phyloP scores from a whole-genome alignment of 1,140 invertebrate genomes.

The Chironomus striatipennis region DNA sequence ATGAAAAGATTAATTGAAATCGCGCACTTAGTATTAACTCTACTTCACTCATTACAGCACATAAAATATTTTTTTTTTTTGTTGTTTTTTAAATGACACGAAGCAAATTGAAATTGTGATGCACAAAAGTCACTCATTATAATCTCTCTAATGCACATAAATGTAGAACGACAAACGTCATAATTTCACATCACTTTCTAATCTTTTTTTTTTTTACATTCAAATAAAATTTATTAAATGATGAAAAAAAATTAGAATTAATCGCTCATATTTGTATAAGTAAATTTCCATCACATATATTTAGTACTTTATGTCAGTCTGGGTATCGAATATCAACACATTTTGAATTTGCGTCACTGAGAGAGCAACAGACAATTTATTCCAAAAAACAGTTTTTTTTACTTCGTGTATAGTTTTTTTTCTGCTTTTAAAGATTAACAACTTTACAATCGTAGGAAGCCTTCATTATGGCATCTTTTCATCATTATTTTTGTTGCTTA shows the following conservation, averaged over 20 bases:
- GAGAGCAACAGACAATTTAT: conserved; percentile 15
- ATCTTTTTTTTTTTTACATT: too few species aligned
- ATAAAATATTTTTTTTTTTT: too few species aligned
- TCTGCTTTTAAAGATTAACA: background rate
- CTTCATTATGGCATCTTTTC: background rate
- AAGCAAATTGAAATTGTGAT: too few species aligned
- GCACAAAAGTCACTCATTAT: too few species aligned
- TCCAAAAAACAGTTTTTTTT: background rate
- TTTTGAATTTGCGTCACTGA: conserved; percentile 20
- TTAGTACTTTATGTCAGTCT: background rate
- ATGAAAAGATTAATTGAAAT: background rate
- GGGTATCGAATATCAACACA: background rate
- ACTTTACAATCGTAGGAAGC: background rate
- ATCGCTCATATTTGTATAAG: background rate
- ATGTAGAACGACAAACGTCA: too few species aligned
- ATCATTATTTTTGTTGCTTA: background rate
- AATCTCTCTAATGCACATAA: too few species aligned
- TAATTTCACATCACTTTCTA: too few species aligned
- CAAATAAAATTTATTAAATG: too few species aligned
- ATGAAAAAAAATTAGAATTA: too few species aligned
- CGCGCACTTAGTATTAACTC: background rate
- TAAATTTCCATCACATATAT: background rate
- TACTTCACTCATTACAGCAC: background rate
- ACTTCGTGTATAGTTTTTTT: background rate
- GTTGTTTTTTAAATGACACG: too few species aligned